Base-by-base conservation (phyloP, 2,797 vertebrate species). In the Salmo trutta region DNA sequence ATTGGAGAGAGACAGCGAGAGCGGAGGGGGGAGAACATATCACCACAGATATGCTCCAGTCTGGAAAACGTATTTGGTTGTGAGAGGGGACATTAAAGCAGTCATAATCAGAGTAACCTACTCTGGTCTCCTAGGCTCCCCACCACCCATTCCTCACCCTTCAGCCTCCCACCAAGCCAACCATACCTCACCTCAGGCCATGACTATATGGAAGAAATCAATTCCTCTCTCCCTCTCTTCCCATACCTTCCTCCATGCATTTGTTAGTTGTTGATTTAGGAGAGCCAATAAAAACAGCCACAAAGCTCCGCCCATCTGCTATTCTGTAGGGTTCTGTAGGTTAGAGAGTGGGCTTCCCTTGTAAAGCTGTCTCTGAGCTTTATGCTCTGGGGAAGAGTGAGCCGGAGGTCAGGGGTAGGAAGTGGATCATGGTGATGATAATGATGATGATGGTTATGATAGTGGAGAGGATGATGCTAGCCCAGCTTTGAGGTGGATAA, bases 221-320 rank as follows among this genome's bases (percentile, higher is more conserved):
- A 92, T 91, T 83, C 87, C 83, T 78, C 69, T 73, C 76, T 84
- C 82, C 68, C 27, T 56, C 64, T 64, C 75, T 70, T 76, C 53
- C 41, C 81, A 76, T 74, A 81, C 79, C 82, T 74, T 76, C 66
- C 83, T 12, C 41, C 41, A 3, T 89, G 89, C 89, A 91, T 92
- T 47, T 92, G 90, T 94, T 91, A 91, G 87, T 84, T 88, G 90
- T 85, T 94, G 92, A 95, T 94, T 94, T 94, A 94, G 84, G 89
- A 74, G 89, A 86, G 90, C 91, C 93, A 88, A 93, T 89, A 93
- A 89, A 93, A 91, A 47, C 41, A 90, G 87, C 90, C 86, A 87
- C 88, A 93, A 92, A 92, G 90, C 86, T 89, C 79, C 88, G 5
- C 87, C 91, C 91, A 88, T 91, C 90, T 93, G 87, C 88, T 92